phyloP scores from a whole-genome alignment of 2,113 vertebrate species.

The Sphaerodactylus townsendi region DNA sequence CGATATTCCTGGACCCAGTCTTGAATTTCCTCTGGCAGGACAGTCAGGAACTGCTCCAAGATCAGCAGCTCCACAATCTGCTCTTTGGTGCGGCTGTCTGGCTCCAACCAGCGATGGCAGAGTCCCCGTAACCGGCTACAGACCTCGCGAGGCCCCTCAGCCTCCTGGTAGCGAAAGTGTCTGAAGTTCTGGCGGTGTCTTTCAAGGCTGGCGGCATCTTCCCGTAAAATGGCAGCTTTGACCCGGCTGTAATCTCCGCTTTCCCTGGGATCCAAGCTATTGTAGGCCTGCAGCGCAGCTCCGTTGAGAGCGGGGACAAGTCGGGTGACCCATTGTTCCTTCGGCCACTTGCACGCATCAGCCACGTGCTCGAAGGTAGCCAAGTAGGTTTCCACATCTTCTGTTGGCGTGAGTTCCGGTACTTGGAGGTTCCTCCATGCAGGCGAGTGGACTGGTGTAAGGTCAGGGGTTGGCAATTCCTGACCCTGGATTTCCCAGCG shows the following conservation, averaged over 20 bases:
- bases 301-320: conserved; percentile 10
- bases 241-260: conserved; percentile 44
- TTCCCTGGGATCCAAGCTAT: conserved; percentile 18
- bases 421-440: not conserved
- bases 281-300: conserved; percentile 11
- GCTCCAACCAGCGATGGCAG: conserved; percentile 30
- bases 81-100: conserved; percentile 18
- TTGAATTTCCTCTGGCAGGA: conserved; percentile 37
- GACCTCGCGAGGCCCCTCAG: conserved; percentile 4
- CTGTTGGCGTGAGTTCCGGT: not conserved
- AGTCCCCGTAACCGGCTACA: conserved; percentile 10
- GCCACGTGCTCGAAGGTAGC: conserved; percentile 31
- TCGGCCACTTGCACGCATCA: conserved; percentile 29
- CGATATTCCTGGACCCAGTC: conserved; percentile 58
- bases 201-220: conserved; percentile 49
- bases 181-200: conserved; percentile 68
- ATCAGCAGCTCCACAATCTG: conserved; percentile 25
- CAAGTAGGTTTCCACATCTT: conserved; percentile 24
- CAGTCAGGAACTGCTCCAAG: conserved; percentile 18
- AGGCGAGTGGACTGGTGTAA: not conserved
- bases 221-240: conserved; percentile 53
- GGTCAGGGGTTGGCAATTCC: conserved; percentile 4
- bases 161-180: conserved; percentile 54
- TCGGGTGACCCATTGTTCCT: conserved; percentile 28
- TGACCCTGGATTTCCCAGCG: conserved; percentile 14